These are phyloP conservation scores for Dipodomys ordii DNA, from an alignment of 2,113 vertebrate genomes.

Conservation along the genomic window DNA sequence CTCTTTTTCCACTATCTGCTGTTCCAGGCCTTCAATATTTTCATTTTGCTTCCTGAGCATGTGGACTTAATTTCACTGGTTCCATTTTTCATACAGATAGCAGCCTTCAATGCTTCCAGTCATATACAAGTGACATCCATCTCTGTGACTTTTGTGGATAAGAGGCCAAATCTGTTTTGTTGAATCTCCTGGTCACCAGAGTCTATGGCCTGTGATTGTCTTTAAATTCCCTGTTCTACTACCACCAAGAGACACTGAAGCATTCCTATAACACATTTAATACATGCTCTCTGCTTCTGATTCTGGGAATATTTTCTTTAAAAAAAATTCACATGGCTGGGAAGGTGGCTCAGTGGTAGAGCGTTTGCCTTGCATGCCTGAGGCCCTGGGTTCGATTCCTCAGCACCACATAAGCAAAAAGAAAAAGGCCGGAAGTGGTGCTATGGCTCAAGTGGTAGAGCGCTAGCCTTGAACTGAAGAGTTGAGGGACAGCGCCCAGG, in stretches of 20 bases:
- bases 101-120: background rate
- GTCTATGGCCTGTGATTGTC: background rate
- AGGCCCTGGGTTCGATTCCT: too few species aligned
- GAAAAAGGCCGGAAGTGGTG: too few species aligned
- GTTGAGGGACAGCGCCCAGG: too few species aligned
- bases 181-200: background rate
- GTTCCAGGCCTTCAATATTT: background rate
- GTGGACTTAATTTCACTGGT: constrained; percentile 13
- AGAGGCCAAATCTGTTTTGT: background rate
- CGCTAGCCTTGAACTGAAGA: too few species aligned
- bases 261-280: background rate
- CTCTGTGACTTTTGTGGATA: background rate
- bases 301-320: background rate
- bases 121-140: background rate
- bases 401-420: too few species aligned
- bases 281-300: background rate
- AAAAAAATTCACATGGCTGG: too few species aligned
- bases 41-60: background rate
- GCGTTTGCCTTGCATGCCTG: too few species aligned
- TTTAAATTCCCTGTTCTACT: background rate
- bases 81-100: constrained; percentile 15
- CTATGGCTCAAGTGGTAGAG: too few species aligned
- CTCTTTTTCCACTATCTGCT: background rate
- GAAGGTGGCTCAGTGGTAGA: too few species aligned
- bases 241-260: too few species aligned